phyloP scores from a whole-genome alignment of 2,888 invertebrate genomes.

The Drosophila leonis region DNA sequence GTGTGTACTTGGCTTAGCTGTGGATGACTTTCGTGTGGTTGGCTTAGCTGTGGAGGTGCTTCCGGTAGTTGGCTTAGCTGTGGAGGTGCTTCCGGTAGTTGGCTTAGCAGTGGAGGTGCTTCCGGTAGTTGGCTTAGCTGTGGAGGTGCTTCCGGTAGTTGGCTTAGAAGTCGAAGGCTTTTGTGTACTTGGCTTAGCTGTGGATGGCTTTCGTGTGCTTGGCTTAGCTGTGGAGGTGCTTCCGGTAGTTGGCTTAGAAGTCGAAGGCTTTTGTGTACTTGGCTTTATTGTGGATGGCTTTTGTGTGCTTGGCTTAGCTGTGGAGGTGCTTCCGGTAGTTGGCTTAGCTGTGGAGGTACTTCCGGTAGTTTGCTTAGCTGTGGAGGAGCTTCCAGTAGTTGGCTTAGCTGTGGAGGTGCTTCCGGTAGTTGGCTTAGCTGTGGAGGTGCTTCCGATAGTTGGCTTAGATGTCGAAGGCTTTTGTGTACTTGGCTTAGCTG shows the following conservation, averaged over 20 bases:
- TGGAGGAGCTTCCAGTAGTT: neutral
- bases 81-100: neutral
- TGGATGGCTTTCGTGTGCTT: neutral
- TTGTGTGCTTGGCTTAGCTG: neutral
- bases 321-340: neutral
- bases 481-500: neutral
- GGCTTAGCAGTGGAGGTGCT: conserved; percentile 5
- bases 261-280: neutral
- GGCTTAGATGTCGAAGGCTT: neutral
- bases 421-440: neutral
- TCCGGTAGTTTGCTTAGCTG: neutral
- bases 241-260: neutral
- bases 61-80: neutral
- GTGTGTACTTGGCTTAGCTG: neutral
- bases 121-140: neutral
- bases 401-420: too few species aligned
- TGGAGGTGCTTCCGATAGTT: neutral
- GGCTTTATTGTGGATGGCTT: neutral
- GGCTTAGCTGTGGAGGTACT: neutral
- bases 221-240: neutral
- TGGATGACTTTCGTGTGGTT: neutral
- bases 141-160: neutral
- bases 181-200: neutral
- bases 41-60: neutral
- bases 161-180: neutral